A percentile compares a stretch with the other conserved stretches of the same genome.
Evolutionary conservation across 2,797 vertebrate genomes (phyloP).

Genomic region (Artibeus lituratus): DNA sequence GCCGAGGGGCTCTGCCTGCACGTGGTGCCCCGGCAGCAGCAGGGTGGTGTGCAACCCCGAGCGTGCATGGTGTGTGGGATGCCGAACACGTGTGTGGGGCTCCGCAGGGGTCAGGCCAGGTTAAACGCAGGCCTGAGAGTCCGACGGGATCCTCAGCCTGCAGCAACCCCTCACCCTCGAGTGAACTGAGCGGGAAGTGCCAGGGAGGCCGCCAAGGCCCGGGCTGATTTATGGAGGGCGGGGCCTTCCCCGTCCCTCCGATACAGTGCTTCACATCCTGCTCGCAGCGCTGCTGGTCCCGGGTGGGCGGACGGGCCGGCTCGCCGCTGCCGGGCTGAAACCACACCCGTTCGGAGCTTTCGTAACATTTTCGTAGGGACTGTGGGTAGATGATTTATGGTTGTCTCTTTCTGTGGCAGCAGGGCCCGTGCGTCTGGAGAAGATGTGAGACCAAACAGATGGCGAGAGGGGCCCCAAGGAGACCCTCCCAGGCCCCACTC

Average conservation of each 20-base stretch:
- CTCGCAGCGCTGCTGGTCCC: conserved; percentile 17
- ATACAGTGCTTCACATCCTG: conserved; percentile 49
- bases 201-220: conserved; percentile 42
- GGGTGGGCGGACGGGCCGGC: background rate
- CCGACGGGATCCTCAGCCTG: conserved; percentile 53
- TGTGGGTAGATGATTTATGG: conserved; percentile 18
- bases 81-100: conserved; percentile 44
- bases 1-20: background rate
- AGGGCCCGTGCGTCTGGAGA: conserved; percentile 36
- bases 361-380: conserved; percentile 36
- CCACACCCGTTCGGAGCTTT: conserved; percentile 46
- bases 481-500: fast-evolving
- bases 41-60: background rate
- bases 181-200: conserved; percentile 69
- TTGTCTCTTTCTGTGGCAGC: conserved; percentile 1
- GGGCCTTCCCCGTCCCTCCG: conserved; percentile 53
- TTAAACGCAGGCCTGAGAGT: conserved; percentile 52
- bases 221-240: conserved; percentile 73
- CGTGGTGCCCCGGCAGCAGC: conserved; percentile 35
- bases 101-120: conserved; percentile 77
- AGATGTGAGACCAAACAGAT: background rate
- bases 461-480: fast-evolving
- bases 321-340: conserved; percentile 28
- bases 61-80: conserved; percentile 13
- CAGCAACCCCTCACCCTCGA: conserved; percentile 70